These are phyloP conservation scores for Empidonax alnorum DNA, from an alignment of 2,113 vertebrate species.

Conservation along the genomic window DNA sequence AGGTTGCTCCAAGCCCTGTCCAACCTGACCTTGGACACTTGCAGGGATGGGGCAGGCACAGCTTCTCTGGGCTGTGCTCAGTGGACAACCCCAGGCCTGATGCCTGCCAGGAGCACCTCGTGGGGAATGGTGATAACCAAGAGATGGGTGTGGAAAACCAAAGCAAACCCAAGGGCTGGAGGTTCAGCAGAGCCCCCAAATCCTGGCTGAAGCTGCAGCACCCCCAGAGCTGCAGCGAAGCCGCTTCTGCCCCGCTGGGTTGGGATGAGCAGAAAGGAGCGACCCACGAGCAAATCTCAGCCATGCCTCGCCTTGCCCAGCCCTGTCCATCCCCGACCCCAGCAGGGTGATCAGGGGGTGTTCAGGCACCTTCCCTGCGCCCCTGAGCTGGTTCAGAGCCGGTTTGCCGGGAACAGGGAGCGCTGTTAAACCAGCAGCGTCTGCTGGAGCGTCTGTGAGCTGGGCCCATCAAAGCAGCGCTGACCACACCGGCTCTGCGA, in stretches of 20 bases:
- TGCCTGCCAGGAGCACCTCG: not conserved
- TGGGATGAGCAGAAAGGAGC: not conserved
- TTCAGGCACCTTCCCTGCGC: not conserved
- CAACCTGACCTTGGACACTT: no score
- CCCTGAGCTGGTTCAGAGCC: not conserved
- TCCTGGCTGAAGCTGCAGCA: not conserved
- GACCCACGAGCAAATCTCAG: not conserved
- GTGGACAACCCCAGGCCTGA: not conserved
- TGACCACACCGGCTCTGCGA: slow-evolving; percentile 52
- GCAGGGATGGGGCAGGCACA: not conserved
- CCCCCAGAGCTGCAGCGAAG: not conserved
- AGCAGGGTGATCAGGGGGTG: not conserved
- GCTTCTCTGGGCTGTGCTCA: not conserved
- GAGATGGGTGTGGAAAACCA: not conserved
- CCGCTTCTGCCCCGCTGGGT: not conserved
- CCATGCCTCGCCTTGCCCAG: not conserved
- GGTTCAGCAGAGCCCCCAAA: not conserved
- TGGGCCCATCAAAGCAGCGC: slow-evolving; percentile 55
- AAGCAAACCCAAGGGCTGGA: not conserved
- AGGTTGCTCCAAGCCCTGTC: no score
- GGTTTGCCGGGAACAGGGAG: no score
- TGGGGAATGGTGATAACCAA: not conserved
- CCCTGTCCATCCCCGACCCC: not conserved
- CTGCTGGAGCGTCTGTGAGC: slow-evolving; percentile 38
- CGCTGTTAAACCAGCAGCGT: not conserved